These are phyloP conservation scores for Zenarchopterus dispar DNA, from an alignment of 2,797 vertebrate genomes.

Conservation along the genomic window DNA sequence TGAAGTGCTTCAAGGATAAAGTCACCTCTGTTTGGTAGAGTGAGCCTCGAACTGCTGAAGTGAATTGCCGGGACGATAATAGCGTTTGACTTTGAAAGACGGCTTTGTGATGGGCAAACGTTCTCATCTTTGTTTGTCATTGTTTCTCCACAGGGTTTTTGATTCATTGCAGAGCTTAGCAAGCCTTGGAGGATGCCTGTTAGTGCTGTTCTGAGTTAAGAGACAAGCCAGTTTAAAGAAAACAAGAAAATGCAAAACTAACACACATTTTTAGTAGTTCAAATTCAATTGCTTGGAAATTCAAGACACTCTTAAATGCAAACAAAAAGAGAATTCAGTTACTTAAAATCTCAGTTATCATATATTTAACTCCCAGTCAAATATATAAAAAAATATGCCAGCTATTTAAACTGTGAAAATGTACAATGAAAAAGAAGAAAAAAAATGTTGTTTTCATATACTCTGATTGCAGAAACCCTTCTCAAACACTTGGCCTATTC, in stretches of 20 bases:
- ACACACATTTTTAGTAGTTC: slow-evolving; percentile 16
- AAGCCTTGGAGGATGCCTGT: slow-evolving; percentile 53
- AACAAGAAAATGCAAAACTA: slow-evolving; percentile 33
- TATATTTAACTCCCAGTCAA: no score
- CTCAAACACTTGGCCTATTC: no score
- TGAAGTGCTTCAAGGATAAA: slow-evolving; percentile 57
- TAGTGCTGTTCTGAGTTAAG: slow-evolving; percentile 58
- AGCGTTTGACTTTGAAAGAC: slow-evolving; percentile 48
- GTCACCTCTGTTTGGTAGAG: slow-evolving; percentile 33
- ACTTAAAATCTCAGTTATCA: no score
- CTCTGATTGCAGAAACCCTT: no score
- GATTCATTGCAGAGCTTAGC: slow-evolving; percentile 65
- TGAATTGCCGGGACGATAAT: slow-evolving; percentile 38
- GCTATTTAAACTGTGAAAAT: no score
- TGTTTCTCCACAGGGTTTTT: slow-evolving; percentile 60
- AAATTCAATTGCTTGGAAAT: neutral
- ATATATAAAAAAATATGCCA: no score
- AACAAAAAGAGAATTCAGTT: no score
- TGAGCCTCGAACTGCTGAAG: slow-evolving; percentile 44
- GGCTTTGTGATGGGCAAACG: slow-evolving; percentile 47
- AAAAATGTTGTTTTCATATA: no score
- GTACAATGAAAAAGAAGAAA: no score
- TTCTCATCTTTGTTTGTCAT: slow-evolving; percentile 72
- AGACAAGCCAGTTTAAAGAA: slow-evolving; percentile 40
- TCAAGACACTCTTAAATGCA: neutral